Evolutionary conservation across 2,888 invertebrate species (phyloP).

Genomic region (Endomychus coccineus): DNA sequence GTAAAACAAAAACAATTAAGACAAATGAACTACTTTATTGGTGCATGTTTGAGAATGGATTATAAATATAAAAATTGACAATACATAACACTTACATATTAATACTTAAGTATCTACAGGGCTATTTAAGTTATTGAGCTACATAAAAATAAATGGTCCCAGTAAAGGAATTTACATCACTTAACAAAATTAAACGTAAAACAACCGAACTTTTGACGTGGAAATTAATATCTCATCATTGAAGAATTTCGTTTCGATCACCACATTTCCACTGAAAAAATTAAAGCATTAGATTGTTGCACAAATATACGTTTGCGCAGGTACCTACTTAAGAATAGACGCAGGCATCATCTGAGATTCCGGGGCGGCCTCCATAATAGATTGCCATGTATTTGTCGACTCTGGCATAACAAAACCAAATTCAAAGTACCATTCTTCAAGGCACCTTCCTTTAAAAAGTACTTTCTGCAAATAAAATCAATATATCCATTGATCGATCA

Average conservation of each 20-base stretch:
- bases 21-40: no score
- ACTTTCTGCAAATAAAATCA: conserved; percentile 57
- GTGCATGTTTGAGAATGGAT: no score
- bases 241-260: conserved; percentile 94
- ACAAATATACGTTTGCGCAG: no score
- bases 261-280: conserved; percentile 81
- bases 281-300: conserved; percentile 12
- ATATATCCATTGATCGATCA: no score
- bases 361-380: conserved; percentile 95
- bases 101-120: no score
- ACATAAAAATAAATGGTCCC: no score
- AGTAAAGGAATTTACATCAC: no score
- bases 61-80: no score
- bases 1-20: no score
- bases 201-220: conserved; percentile 89
- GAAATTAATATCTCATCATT: conserved; percentile 91
- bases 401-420: conserved; percentile 98
- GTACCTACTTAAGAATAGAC: conserved; percentile 91
- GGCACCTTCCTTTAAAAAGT: conserved; percentile 77
- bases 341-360: conserved; percentile 99
- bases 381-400: conserved; percentile 99
- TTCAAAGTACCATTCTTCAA: conserved; percentile 99
- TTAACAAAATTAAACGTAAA: conserved; percentile 87
- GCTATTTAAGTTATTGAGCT: no score
- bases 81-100: no score